phyloP scores from a whole-genome alignment of 2,113 vertebrate species.

The Pongo pygmaeus region DNA sequence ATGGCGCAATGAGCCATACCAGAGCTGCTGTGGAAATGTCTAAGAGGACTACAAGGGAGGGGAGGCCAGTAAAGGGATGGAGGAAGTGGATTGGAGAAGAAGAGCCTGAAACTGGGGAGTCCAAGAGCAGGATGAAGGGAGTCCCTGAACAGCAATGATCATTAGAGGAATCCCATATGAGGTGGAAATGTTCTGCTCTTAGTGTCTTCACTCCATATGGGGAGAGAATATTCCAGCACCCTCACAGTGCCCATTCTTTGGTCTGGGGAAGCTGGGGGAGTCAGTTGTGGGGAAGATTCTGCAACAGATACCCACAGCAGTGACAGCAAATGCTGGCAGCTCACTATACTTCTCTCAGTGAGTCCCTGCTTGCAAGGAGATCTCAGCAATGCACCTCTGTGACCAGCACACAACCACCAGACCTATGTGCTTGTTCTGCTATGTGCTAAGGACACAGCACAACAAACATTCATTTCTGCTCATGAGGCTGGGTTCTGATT shows the following conservation, averaged over 20 bases:
- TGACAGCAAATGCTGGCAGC: neutral
- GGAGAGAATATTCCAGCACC: neutral
- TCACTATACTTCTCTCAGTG: neutral
- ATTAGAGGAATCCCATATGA: rapidly evolving
- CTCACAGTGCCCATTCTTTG: neutral
- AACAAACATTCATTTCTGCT: neutral
- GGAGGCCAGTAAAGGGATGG: neutral
- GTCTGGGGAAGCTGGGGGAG: too few relatives aligned
- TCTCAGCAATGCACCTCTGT: neutral
- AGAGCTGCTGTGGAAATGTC: neutral
- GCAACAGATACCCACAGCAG: too few relatives aligned
- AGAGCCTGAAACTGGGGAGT: neutral
- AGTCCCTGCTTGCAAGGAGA: too few relatives aligned
- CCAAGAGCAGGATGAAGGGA: too few relatives aligned
- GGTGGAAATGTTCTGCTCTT: neutral
- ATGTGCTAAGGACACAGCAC: neutral
- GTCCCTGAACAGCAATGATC: rapidly evolving
- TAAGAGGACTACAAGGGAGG: too few relatives aligned
- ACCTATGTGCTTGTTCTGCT: too few relatives aligned
- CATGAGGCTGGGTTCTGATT: neutral
- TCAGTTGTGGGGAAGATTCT: rapidly evolving
- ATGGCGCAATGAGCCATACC: rapidly evolving
- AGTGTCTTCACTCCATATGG: neutral
- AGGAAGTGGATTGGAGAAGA: neutral
- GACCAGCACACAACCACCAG: neutral